A percentile compares a stretch with the other conserved stretches of the same genome.
Evolutionary conservation across 1,140 invertebrate species (phyloP).

Genomic region (Palaemon carinicauda): DNA sequence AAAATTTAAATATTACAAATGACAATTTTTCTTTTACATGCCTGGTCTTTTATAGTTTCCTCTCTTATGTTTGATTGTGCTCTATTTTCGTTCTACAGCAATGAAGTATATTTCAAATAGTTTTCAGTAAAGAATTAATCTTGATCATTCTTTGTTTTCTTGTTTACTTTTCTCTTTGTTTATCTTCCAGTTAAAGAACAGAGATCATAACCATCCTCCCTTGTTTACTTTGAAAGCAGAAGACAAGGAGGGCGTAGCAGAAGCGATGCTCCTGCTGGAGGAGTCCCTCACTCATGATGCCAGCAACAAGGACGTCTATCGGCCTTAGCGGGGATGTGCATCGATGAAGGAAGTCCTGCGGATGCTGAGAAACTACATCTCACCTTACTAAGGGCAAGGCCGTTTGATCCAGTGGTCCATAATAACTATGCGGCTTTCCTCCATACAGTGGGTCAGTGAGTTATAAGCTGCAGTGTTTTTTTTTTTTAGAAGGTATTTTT

Average conservation of each 20-base stretch:
- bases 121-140: too few relatives aligned
- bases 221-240: conserved; percentile 20
- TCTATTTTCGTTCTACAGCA: too few relatives aligned
- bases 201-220: conserved; percentile 65
- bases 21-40: too few relatives aligned
- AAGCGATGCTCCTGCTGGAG: conserved; percentile 62
- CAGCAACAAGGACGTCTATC: conserved; percentile 60
- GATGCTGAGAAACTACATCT: conserved; percentile 50
- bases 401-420: conserved; percentile 43
- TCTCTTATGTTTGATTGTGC: too few relatives aligned
- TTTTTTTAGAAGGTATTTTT: neutral
- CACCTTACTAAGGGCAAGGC: conserved; percentile 32
- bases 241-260: conserved; percentile 60
- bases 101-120: too few relatives aligned
- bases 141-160: too few relatives aligned
- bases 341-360: conserved; percentile 14
- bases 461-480: too few relatives aligned
- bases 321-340: conserved; percentile 49
- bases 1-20: too few relatives aligned
- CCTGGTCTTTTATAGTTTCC: too few relatives aligned
- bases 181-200: neutral
- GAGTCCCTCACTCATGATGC: conserved; percentile 61
- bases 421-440: conserved; percentile 58
- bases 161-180: too few relatives aligned
- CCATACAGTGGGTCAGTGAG: conserved; percentile 38